Evolutionary conservation across 2,888 invertebrate genomes (phyloP), one percentile per base, ranked within the genome.

Genomic region (Dicycla oo): DNA sequence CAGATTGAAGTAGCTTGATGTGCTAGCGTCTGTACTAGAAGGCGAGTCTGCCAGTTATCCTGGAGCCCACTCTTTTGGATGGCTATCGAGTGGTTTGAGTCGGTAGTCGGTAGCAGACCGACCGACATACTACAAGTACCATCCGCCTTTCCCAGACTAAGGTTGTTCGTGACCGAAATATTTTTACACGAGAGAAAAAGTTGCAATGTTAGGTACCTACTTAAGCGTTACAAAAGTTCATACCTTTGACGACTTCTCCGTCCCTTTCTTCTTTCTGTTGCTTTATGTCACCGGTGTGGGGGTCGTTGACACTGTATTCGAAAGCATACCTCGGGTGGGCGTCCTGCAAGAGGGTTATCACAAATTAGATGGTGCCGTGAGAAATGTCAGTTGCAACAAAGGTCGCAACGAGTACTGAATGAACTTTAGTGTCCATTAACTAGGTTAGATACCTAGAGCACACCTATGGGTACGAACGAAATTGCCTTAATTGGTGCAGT

Each of bases 251-350:
- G 51, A 97, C 97, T 89, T 98, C 98, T 3, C 98, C 98, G 80
- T 97, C 97, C 20, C 97, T 96, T 87, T 97, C 97, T 90, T 97
- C 98, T 85, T 97, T 97, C 90, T 98, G 98, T 84, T 97, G 97
- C 88, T 98, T 98, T 78, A 97, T 96, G 88, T 98, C 98, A 62
- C 97, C 97, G 2, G 97, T 97, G 92, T 97, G 97, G 20, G 97
- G 97, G 91, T 98, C 98, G 88, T 97, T 97, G 15, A 98, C 98
- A 70, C 96, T 96, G 89, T 98, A 98, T 90, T 97, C 97, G 89
- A 97, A 98, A 23, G 97, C 97, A 91, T 98, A 98, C 69, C 97
- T 95, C 15, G 97, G 97, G 92, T 97, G 97, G 69, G 97, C 96
- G 88, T 97, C 97, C 97, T 97, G 91, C 67, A 87, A 91, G 80